Evolutionary conservation across 2,113 vertebrate genomes (phyloP).

Genomic region (Isurus oxyrinchus): DNA sequence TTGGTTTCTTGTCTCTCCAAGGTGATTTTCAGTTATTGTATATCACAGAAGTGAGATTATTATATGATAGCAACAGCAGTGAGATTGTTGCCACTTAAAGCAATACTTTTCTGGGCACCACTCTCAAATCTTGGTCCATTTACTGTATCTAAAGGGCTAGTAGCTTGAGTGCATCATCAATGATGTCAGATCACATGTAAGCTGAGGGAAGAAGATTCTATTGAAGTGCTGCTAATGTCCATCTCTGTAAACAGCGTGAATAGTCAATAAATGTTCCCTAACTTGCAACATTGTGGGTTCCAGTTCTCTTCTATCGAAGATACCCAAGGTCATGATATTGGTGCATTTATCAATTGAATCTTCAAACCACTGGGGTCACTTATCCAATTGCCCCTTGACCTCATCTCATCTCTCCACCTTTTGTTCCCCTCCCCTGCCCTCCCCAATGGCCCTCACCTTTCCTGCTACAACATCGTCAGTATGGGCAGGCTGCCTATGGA

Average conservation of each 20-base stretch:
- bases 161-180: too few species aligned
- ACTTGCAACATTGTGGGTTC: too few species aligned
- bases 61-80: not conserved
- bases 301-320: too few species aligned
- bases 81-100: not conserved
- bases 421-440: not conserved
- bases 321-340: not conserved
- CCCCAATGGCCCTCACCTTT: too few species aligned
- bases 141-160: not conserved
- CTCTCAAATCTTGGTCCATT: not conserved
- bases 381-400: not conserved
- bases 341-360: not conserved
- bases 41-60: not conserved
- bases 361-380: not conserved
- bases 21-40: not conserved
- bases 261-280: too few species aligned
- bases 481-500: not conserved
- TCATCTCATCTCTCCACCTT: not conserved
- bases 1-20: not conserved
- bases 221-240: too few species aligned
- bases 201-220: too few species aligned
- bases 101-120: not conserved
- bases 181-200: too few species aligned
- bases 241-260: too few species aligned
- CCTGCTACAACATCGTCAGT: not conserved